A percentile compares a stretch with the other conserved stretches of the same genome.
Conservation (phyloP, 2,888 invertebrate species). For the Trichacis sp. region DNA sequence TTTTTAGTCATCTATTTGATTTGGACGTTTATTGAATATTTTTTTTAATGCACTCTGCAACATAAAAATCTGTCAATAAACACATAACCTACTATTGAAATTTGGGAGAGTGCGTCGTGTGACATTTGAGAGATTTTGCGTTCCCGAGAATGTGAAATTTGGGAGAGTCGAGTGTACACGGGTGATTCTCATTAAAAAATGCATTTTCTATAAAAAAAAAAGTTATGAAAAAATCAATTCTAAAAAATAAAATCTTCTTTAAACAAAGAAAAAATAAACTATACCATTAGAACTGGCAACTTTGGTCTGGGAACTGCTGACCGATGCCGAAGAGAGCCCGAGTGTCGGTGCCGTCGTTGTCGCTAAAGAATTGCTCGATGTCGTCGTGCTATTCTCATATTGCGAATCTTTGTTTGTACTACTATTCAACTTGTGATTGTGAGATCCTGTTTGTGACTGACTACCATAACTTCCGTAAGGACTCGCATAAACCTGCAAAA, state of each 20-base stretch:
- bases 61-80: no score
- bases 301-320: conserved; percentile 64
- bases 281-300: conserved; percentile 64
- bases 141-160: no score
- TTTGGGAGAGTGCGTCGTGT: no score
- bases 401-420: conserved; percentile 62
- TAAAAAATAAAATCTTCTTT: no score
- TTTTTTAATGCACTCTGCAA: no score
- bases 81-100: no score
- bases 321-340: conserved; percentile 61
- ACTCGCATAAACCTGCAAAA: conserved; percentile 57
- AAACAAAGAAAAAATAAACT: conserved; percentile 5
- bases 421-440: conserved; percentile 64
- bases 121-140: no score
- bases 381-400: conserved; percentile 61
- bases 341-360: conserved; percentile 60
- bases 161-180: no score
- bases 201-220: no score
- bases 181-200: no score
- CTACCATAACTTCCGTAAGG: conserved; percentile 60
- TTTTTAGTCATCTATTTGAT: no score
- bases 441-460: conserved; percentile 60
- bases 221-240: not conserved
- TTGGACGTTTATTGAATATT: no score
- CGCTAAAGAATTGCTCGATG: conserved; percentile 60